Evolutionary conservation across 2,888 invertebrate genomes (phyloP), one percentile per base, ranked within the genome.

Genomic region (Geophilus truncorum): DNA sequence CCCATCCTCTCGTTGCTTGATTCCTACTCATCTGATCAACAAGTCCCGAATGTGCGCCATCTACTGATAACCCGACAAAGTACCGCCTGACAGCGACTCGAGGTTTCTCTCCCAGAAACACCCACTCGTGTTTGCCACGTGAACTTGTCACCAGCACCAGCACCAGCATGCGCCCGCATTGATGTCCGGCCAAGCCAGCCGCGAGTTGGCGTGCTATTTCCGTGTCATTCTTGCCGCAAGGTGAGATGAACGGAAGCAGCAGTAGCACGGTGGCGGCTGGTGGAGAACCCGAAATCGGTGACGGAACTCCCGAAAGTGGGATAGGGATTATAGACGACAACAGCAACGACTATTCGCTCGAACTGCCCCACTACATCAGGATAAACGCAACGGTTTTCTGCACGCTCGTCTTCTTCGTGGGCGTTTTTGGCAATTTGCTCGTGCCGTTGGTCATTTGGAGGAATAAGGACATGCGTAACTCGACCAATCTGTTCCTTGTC

Each of bases 401-500:
- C 88, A 92, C 94, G 85, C 90, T 93, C 84, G 94, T 97, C 84
- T 93, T 97, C 91, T 91, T 94, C 85, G 89, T 96, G 84, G 97
- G 97, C 40, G 93, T 96, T 82, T 91, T 95, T 83, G 97, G 97
- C 25, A 97, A 97, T 86, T 90, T 95, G 82, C 94, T 97, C 92
- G 97, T 96, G 86, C 95, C 96, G 45, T 91, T 96, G 85, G 96
- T 97, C 84, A 95, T 97, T 84, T 90, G 95, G 85, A 93, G 93
- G 87, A 95, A 95, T 79, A 94, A 95, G 87, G 96, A 97, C 86
- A 94, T 97, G 94, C 90, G 95, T 85, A 96, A 95, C 86, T 95
- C 96, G 80, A 97, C 97, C 82, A 97, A 97, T 87, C 95, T 96
- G 85, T 97, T 97, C 87, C 90, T 97, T 85, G 94, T 96, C 87